These are phyloP conservation scores for Asobara japonica DNA, from an alignment of 1,140 invertebrate species.

Conservation along the genomic window DNA sequence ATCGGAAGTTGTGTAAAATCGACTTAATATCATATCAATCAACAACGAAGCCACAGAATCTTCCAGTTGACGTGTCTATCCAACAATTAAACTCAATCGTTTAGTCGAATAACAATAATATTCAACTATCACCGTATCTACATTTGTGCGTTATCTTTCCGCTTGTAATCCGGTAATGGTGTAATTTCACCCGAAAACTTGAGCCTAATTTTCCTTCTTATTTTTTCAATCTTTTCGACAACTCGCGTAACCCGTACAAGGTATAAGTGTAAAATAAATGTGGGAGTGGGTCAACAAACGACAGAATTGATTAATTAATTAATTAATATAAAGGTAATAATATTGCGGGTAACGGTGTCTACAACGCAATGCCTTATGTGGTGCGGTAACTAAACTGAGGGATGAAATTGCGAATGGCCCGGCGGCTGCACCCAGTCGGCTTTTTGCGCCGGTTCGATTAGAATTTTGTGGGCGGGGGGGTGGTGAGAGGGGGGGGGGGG, in stretches of 20 bases:
- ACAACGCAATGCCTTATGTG: constrained; percentile 68
- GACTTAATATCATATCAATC: background rate
- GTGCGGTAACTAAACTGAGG: constrained; percentile 71
- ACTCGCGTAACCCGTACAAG: too few species aligned
- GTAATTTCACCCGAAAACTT: too few species aligned
- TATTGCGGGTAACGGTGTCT: constrained; percentile 66
- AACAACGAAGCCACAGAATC: constrained; percentile 18
- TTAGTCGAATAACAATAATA: background rate
- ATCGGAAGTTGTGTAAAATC: background rate
- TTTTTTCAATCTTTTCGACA: too few species aligned
- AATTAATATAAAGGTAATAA: constrained; percentile 61
- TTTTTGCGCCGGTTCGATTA: constrained; percentile 26
- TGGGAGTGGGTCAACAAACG: constrained; percentile 23
- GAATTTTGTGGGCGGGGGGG: background rate
- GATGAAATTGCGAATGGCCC: constrained; percentile 44
- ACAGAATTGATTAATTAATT: constrained; percentile 47
- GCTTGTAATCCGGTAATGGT: too few species aligned
- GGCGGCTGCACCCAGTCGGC: constrained; percentile 52
- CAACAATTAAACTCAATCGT: background rate
- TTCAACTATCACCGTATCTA: background rate
- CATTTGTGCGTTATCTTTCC: background rate
- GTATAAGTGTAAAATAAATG: background rate
- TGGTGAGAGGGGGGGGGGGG: background rate
- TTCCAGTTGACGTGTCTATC: constrained; percentile 22
- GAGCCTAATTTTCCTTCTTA: too few species aligned